A percentile compares a stretch with the other conserved stretches of the same genome.
Conservation (phyloP, 2,888 invertebrate genomes). For the Ophioninae sp. region DNA sequence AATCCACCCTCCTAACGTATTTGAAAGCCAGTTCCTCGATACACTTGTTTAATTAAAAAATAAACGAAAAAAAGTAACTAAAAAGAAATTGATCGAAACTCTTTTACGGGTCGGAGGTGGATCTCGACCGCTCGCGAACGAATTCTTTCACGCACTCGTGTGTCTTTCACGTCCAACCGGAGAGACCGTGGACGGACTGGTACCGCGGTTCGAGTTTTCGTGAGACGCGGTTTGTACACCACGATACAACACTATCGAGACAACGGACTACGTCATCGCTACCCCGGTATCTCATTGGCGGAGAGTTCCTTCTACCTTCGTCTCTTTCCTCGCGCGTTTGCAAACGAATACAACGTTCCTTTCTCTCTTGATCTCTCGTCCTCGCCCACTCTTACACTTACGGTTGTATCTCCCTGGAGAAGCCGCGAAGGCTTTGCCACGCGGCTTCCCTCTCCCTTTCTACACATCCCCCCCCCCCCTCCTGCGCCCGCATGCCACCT, state of each 20-base stretch:
- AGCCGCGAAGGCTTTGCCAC: slow-evolving; percentile 26
- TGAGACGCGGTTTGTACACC: slow-evolving; percentile 70
- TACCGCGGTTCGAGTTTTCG: slow-evolving; percentile 74
- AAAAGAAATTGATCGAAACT: slow-evolving; percentile 59
- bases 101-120: slow-evolving; percentile 27
- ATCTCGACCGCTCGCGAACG: slow-evolving; percentile 8
- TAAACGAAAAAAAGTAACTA: slow-evolving; percentile 46
- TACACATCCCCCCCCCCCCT: no score
- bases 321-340: slow-evolving; percentile 48
- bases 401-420: slow-evolving; percentile 37
- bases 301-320: slow-evolving; percentile 65
- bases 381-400: slow-evolving; percentile 41
- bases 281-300: slow-evolving; percentile 75
- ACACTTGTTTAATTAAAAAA: slow-evolving; percentile 53
- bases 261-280: slow-evolving; percentile 75
- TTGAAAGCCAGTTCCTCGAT: slow-evolving; percentile 69
- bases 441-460: slow-evolving; percentile 43
- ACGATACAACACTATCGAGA: slow-evolving; percentile 66
- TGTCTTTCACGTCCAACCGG: slow-evolving; percentile 74
- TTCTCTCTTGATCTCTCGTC: slow-evolving; percentile 54
- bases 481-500: no score
- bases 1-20: slow-evolving; percentile 67
- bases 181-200: slow-evolving; percentile 80
- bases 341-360: slow-evolving; percentile 52
- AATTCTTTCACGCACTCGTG: slow-evolving; percentile 26